These are phyloP conservation scores for Oreochromis niloticus DNA, from an alignment of 2,113 vertebrate species.

Conservation along the genomic window DNA sequence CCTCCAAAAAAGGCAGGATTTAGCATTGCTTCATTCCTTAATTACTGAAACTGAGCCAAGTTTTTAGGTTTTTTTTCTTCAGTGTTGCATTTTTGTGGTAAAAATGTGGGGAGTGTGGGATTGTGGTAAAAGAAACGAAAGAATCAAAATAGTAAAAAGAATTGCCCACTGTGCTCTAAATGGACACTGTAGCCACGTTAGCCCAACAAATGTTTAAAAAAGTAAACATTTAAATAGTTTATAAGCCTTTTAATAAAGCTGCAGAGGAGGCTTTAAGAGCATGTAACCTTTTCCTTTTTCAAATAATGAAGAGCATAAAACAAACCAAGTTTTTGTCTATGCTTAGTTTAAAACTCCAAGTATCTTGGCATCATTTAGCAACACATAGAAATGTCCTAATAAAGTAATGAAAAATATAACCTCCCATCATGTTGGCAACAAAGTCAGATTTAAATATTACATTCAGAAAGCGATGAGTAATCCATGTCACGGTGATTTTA, in stretches of 20 bases:
- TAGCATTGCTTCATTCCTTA: conserved; percentile 30
- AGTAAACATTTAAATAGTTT: neutral
- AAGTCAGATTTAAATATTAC: neutral
- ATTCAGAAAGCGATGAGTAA: neutral
- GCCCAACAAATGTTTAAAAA: neutral
- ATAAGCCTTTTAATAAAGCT: neutral
- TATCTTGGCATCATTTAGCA: neutral
- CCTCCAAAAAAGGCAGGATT: conserved; percentile 60
- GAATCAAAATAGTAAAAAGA: conserved; percentile 12
- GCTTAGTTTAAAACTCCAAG: neutral
- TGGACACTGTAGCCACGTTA: neutral
- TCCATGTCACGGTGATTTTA: neutral
- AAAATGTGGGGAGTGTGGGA: conserved; percentile 25
- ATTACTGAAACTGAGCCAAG: conserved; percentile 41
- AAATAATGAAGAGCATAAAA: neutral
- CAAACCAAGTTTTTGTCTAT: neutral
- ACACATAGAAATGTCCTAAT: neutral
- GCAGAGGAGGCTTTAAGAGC: neutral
- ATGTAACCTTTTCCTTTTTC: neutral
- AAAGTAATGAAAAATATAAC: neutral
- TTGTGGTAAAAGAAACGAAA: neutral
- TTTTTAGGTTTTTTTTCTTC: neutral
- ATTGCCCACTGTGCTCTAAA: neutral
- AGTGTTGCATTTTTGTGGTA: conserved; percentile 57
- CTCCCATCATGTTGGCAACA: neutral